These are phyloP conservation scores for Hypotaenidia philippensis DNA, from an alignment of 2,797 vertebrate genomes.

Conservation along the genomic window DNA sequence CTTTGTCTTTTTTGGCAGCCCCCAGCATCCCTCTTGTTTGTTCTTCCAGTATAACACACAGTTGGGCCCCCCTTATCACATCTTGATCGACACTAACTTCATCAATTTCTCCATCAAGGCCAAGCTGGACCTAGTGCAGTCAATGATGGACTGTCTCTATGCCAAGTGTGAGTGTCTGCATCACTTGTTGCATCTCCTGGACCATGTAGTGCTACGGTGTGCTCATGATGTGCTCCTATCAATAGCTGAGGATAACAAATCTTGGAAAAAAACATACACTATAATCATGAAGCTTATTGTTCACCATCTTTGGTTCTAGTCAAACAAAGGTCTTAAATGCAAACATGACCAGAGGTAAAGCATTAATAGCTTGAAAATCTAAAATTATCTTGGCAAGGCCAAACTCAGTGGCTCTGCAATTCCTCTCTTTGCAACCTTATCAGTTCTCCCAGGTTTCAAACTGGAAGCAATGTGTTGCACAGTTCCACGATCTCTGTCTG, in stretches of 20 bases:
- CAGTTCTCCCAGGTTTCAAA: background rate
- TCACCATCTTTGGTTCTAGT: background rate
- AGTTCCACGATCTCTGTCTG: background rate
- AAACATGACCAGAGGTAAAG: background rate
- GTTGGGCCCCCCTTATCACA: constrained; percentile 94
- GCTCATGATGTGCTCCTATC: accelerated
- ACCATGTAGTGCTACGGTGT: accelerated
- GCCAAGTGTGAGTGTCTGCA: constrained; percentile 91
- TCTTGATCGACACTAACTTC: constrained; percentile 97
- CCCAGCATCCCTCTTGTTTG: constrained; percentile 93
- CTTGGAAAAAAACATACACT: background rate
- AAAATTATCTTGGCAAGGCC: background rate
- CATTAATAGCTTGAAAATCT: background rate
- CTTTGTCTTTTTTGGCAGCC: constrained; percentile 76
- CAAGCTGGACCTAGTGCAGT: constrained; percentile 96
- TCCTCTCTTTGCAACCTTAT: background rate
- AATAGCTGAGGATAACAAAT: background rate
- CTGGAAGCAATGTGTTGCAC: background rate
- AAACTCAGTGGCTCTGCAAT: background rate
- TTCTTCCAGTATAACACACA: constrained; percentile 99
- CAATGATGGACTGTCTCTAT: constrained; percentile 99
- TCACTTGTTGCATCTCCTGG: background rate
- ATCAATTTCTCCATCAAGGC: constrained; percentile 99
- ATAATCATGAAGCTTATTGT: background rate
- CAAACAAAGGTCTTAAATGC: background rate